Evolutionary conservation across 1,140 invertebrate genomes (phyloP).

Genomic region (Scaptomyza graminum): DNA sequence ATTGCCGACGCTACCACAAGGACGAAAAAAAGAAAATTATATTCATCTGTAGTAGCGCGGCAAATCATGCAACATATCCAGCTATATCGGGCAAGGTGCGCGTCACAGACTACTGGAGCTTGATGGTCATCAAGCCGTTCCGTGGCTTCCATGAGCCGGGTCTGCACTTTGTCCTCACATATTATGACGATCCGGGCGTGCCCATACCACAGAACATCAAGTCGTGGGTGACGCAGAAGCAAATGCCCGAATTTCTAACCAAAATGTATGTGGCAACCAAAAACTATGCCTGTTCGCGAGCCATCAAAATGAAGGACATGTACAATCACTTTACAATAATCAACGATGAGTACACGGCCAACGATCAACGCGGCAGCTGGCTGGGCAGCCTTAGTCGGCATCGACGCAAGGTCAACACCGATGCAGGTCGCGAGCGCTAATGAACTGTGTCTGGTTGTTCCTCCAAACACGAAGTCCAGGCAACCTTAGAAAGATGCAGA

Average conservation of each 20-base stretch:
- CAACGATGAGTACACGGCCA: conserved; percentile 73
- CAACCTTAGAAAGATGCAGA: not conserved
- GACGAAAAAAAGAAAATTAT: conserved; percentile 85
- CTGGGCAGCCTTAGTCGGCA: conserved; percentile 55
- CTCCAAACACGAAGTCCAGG: conserved; percentile 7
- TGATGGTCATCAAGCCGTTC: conserved; percentile 91
- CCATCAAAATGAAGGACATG: conserved; percentile 76
- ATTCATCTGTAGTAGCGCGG: conserved; percentile 84
- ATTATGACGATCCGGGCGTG: conserved; percentile 93
- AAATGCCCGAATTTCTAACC: conserved; percentile 82
- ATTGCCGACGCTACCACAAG: conserved; percentile 89
- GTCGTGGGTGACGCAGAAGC: conserved; percentile 87
- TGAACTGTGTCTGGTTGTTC: conserved; percentile 6
- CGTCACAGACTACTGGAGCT: conserved; percentile 93
- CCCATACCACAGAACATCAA: conserved; percentile 88
- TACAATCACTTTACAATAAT: conserved; percentile 66
- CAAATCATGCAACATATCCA: conserved; percentile 81
- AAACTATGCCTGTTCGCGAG: conserved; percentile 71
- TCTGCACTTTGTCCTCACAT: conserved; percentile 92
- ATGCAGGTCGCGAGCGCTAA: conserved; percentile 47
- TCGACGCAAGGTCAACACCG: conserved; percentile 26
- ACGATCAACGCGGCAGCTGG: conserved; percentile 72
- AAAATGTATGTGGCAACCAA: conserved; percentile 83
- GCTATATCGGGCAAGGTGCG: conserved; percentile 83
- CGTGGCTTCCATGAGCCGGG: conserved; percentile 73